Evolutionary conservation across 2,888 invertebrate genomes (phyloP).

Genomic region (Cataglyphis altisquamis): DNA sequence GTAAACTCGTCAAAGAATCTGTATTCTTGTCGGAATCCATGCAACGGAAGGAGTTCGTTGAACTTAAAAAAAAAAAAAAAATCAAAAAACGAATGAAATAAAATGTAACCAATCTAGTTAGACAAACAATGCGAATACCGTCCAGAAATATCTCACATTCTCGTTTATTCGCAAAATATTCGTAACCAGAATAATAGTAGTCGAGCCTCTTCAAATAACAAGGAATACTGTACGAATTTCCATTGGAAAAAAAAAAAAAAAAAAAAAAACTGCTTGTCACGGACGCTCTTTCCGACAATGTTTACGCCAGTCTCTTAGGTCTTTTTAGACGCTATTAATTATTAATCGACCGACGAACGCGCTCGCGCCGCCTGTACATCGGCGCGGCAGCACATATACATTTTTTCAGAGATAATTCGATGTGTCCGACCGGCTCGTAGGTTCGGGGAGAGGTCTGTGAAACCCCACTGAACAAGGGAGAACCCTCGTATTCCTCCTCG

Average conservation of each 20-base stretch:
- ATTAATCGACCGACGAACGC: constrained; percentile 4
- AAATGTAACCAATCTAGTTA: neutral
- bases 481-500: constrained; percentile 70
- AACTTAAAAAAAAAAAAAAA: no score
- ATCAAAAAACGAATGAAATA: neutral
- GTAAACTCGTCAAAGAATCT: neutral
- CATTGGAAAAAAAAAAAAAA: neutral
- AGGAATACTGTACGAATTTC: neutral
- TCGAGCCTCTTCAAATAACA: neutral
- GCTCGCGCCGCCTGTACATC: neutral
- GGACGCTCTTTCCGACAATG: neutral
- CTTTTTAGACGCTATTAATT: constrained; percentile 30
- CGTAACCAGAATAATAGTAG: neutral
- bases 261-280: constrained; percentile 12
- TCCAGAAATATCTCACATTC: neutral
- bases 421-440: constrained; percentile 70
- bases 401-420: constrained; percentile 84
- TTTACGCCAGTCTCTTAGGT: neutral
- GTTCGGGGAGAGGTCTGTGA: constrained; percentile 79
- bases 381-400: constrained; percentile 66
- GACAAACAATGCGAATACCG: neutral
- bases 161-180: neutral
- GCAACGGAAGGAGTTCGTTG: no score
- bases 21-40: neutral
- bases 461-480: constrained; percentile 82